phyloP scores from a whole-genome alignment of 2,888 invertebrate genomes.

The Elysia crispata region DNA sequence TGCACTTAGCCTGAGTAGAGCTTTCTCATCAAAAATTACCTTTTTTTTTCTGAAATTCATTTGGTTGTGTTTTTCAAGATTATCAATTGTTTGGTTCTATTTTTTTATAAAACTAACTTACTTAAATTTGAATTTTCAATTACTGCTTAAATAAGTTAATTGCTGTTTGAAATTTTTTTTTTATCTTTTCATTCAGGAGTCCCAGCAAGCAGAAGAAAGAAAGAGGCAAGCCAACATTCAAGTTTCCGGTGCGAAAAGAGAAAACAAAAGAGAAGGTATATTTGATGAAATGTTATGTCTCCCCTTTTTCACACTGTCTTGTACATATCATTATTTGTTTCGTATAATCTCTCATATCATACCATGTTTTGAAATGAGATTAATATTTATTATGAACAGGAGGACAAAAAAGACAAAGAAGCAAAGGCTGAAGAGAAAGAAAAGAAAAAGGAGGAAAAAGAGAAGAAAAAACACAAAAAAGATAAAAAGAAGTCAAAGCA shows the following conservation, averaged over 20 bases:
- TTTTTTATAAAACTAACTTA: no score
- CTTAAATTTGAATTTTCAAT: no score
- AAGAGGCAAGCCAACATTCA: constrained; percentile 73
- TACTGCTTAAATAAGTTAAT: no score
- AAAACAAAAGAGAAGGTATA: constrained; percentile 87
- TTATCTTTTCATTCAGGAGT: constrained; percentile 64
- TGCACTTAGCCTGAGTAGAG: no score
- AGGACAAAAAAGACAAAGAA: constrained; percentile 80
- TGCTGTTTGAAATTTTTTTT: neutral
- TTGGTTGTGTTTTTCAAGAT: no score
- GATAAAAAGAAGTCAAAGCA: constrained; percentile 58
- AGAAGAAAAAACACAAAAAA: constrained; percentile 52
- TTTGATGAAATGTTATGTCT: neutral
- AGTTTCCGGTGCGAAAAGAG: constrained; percentile 82
- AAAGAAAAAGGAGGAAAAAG: constrained; percentile 80
- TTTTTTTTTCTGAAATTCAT: no score
- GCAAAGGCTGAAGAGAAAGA: constrained; percentile 66
- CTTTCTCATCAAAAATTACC: no score
- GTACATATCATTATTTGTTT: neutral
- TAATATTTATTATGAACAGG: constrained; percentile 59
- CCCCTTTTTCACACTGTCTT: neutral
- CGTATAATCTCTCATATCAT: neutral
- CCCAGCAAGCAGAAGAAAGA: constrained; percentile 79
- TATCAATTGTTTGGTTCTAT: no score
- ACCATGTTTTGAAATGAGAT: neutral